Percentiles rank a stretch among this genome's conserved stretches.
These are phyloP conservation scores for Dipodomys merriami DNA, from an alignment of 2,113 vertebrate species.

Conservation along the genomic window DNA sequence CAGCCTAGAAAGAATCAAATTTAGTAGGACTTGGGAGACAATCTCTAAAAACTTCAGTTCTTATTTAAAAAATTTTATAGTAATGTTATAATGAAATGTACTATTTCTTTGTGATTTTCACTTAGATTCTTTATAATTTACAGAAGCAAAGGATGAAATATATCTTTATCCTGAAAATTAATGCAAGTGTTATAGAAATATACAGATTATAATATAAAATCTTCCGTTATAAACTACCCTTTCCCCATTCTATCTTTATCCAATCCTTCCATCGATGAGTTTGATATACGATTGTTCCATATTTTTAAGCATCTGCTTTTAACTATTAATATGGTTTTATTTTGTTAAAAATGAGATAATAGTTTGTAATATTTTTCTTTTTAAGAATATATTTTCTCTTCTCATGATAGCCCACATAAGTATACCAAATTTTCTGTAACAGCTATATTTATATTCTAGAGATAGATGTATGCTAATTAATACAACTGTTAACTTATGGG, in stretches of 20 bases:
- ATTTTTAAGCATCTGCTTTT: background rate
- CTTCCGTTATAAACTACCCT: background rate
- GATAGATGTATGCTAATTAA: background rate
- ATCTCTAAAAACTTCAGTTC: background rate
- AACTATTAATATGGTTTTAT: background rate
- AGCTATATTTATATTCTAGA: background rate
- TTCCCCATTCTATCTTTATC: background rate
- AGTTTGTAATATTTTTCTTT: background rate
- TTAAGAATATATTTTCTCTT: background rate
- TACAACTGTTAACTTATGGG: background rate
- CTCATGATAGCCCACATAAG: background rate
- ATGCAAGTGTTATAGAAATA: background rate
- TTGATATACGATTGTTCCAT: background rate
- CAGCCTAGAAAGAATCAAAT: conserved; percentile 1
- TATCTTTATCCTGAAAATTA: background rate
- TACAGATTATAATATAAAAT: background rate
- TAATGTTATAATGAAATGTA: background rate
- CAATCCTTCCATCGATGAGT: background rate
- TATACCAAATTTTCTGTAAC: background rate
- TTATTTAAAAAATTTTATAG: background rate
- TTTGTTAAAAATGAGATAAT: conserved; percentile 5
- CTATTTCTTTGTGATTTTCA: background rate
- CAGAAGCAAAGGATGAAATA: background rate
- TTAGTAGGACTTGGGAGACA: background rate
- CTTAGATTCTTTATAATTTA: conserved; percentile 22